Base-by-base conservation (phyloP, 2,888 invertebrate genomes). In the Standfussiana lucernea region DNA sequence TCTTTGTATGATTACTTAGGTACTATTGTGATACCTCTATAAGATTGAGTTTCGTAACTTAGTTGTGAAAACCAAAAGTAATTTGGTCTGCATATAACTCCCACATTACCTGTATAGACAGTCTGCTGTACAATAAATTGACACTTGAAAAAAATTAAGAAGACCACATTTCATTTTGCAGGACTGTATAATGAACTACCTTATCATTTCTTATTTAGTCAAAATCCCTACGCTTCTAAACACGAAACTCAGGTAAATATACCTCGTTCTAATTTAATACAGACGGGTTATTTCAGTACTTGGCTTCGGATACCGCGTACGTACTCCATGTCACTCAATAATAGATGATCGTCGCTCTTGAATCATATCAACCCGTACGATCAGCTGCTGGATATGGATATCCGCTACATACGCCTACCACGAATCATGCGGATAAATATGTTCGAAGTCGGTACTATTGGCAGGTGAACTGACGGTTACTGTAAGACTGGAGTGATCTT, bases 301-400 rank as follows among this genome's bases (percentile, higher is more conserved):
- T 84, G 86, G 86, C 83, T 47, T 32, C 69, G 32, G 64, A 21
- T 62, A 66, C 50, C n/a, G 45, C 35, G 28, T 73, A 82, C 86
- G 82, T 70, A 83, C 77, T 76, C 69, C 82, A 67, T 74, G 73
- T 83, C 74, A 83, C 74, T 74, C 86, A 83, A 37, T 83, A 74
- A 76, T 72, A 76, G 74, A 72, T 50, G 73, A 64, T 68, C 62
- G 40, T 61, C 45, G 64, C 61, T 61, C 47, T 67, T 24, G 50
- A 76, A 71, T 71, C 47, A 73, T 47, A 68, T 82, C 61, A 65
- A 35, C 21, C 67, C 35, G 37, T n/a, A 37, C 47, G 53, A 75
- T 69, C 72, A 24, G 40, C 18, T 18, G 13, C 56, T 73, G 56
- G 59, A 64, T 85, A 72, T 69, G 64, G 67, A 81, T 56, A 81